Percentiles rank a stretch among this genome's conserved stretches.
Conservation (phyloP, 92 coral and sea anemone species). For the Zoanthus sansibaricus region DNA sequence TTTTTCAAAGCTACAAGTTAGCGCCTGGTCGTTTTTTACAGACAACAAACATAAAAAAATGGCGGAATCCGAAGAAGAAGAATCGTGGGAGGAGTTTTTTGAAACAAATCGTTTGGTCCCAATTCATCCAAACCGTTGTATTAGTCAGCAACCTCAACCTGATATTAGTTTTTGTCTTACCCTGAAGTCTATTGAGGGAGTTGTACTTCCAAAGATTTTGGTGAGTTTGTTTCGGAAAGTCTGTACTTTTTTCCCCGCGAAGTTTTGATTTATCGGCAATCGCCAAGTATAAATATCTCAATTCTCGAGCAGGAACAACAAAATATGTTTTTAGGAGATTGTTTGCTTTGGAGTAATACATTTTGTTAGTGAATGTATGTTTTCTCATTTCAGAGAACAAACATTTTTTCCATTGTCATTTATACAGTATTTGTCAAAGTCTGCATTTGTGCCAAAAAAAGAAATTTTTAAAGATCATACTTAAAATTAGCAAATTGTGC, state of each 20-base stretch:
- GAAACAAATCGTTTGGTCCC: conserved; percentile 93
- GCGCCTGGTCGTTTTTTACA: conserved; percentile 55
- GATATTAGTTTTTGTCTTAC: conserved; percentile 78
- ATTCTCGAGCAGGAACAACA: neutral
- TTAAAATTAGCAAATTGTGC: too few relatives aligned
- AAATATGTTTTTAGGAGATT: neutral
- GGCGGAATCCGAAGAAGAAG: conserved; percentile 87
- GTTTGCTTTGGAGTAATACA: too few relatives aligned
- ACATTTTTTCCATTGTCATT: too few relatives aligned
- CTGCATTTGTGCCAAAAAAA: too few relatives aligned
- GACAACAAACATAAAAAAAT: conserved; percentile 28
- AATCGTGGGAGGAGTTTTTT: conserved; percentile 94
- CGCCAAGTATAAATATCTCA: too few relatives aligned
- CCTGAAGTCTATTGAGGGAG: conserved; percentile 82
- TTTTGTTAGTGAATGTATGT: too few relatives aligned
- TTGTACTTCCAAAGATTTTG: conserved; percentile 76
- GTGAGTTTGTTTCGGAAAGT: conserved; percentile 55
- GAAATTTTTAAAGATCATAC: too few relatives aligned
- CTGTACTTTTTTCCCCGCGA: neutral
- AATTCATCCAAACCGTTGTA: conserved; percentile 78
- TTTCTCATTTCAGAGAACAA: too few relatives aligned
- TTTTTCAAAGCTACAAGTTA: neutral
- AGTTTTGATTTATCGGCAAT: too few relatives aligned
- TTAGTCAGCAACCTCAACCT: conserved; percentile 70
- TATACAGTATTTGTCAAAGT: too few relatives aligned